A percentile compares a stretch with the other conserved stretches of the same genome.
These are phyloP conservation scores for Hyles euphorbiae DNA, from an alignment of 1,140 invertebrate species.

Conservation along the genomic window DNA sequence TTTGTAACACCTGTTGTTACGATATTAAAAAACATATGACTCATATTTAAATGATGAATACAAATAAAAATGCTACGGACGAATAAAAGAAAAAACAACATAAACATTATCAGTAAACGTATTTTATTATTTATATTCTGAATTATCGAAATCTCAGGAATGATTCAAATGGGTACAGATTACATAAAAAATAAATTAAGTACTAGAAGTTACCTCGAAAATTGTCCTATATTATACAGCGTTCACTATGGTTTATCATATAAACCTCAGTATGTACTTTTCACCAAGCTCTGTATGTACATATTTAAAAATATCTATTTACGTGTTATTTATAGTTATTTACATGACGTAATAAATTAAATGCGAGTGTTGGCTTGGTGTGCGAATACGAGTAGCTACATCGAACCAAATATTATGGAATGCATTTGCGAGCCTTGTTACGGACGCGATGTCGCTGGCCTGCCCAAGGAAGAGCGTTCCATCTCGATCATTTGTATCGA, in stretches of 20 bases:
- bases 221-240: constrained; percentile 47
- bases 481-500: no score
- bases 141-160: constrained; percentile 59
- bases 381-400: no score
- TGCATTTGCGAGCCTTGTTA: no score
- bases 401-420: no score
- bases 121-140: constrained; percentile 52
- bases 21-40: no score
- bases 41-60: no score
- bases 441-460: no score
- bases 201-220: constrained; percentile 53
- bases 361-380: constrained; percentile 30
- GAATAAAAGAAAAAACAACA: constrained; percentile 8
- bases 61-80: no score
- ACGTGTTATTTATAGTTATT: constrained; percentile 29
- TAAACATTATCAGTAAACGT: background rate
- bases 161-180: constrained; percentile 53
- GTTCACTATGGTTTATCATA: constrained; percentile 49
- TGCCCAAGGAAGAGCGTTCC: no score
- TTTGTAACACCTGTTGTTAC: no score
- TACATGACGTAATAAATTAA: constrained; percentile 28
- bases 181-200: constrained; percentile 65
- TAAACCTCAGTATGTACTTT: constrained; percentile 55
- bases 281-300: constrained; percentile 49
- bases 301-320: constrained; percentile 34